These are phyloP conservation scores for Lampropteryx suffumata DNA, from an alignment of 2,888 invertebrate species.

Conservation along the genomic window DNA sequence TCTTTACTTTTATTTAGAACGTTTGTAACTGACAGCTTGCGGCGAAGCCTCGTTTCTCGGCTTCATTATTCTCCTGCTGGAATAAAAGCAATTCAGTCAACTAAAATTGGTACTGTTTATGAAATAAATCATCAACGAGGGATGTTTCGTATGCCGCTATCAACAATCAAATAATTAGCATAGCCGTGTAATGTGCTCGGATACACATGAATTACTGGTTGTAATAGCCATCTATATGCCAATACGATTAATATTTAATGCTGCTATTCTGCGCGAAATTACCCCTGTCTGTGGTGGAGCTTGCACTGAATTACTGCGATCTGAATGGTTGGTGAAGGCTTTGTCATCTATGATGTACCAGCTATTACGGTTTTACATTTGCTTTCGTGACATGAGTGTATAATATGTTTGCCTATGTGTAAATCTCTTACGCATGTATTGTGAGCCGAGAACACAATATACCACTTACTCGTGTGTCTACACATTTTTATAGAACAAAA, in stretches of 20 bases:
- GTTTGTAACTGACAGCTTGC: slow-evolving; percentile 28
- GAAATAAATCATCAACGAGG: slow-evolving; percentile 26
- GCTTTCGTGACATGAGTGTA: slow-evolving; percentile 19
- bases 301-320: slow-evolving; percentile 70
- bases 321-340: slow-evolving; percentile 62
- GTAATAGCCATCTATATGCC: slow-evolving; percentile 73
- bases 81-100: slow-evolving; percentile 18
- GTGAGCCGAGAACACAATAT: slow-evolving; percentile 15
- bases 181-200: slow-evolving; percentile 50
- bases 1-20: slow-evolving; percentile 24
- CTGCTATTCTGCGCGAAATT: slow-evolving; percentile 71
- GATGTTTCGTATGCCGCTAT: slow-evolving; percentile 27
- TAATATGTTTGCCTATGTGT: slow-evolving; percentile 3
- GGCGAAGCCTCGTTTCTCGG: slow-evolving; percentile 22
- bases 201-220: slow-evolving; percentile 62
- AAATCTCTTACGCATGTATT: slow-evolving; percentile 4
- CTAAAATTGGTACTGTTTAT: slow-evolving; percentile 18
- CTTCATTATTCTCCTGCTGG: slow-evolving; percentile 23
- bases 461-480: slow-evolving; percentile 13
- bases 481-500: slow-evolving; percentile 9
- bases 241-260: slow-evolving; percentile 79
- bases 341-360: slow-evolving; percentile 46
- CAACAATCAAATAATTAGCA: slow-evolving; percentile 61
- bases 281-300: slow-evolving; percentile 70
- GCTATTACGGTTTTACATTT: slow-evolving; percentile 35